Base-by-base conservation (phyloP, 2,113 vertebrate genomes). In the Rhabdomys dilectus region DNA sequence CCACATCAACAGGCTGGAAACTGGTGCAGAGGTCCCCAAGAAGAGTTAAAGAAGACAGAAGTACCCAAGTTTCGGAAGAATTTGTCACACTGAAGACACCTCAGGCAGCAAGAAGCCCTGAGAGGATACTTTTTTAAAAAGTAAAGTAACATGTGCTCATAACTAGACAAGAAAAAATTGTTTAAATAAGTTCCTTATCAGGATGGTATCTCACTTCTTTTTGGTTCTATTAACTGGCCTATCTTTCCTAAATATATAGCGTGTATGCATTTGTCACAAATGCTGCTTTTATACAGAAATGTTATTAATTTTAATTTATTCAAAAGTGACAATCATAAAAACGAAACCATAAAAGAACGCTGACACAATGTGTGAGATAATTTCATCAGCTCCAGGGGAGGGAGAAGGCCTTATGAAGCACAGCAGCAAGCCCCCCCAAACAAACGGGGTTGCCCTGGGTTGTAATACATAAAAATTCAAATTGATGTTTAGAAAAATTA, bases 401-500 rank as follows among this genome's bases (percentile, higher is more conserved):
- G 29, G 70, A 31, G 48, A 89, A 82, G 77, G 39, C 1, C 24
- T 72, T 92, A 80, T 58, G 76, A 82, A 45, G 16, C 26, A 75
- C 76, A 95, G 89, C 31, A 73, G 51, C 29, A 81, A 82, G 70
- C 45, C 2, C 73, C 9, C 13, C 4, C 12, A 29, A 31, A 4
- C 62, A 58, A 87, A 88, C 17, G 39, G 86, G 81, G 72, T 70
- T 66, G 68, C 34, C 42, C 45, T 89, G 85, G 73, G 77, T 75
- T 96, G 93, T 84, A 89, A 24, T 84, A 58, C 48, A 89, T 82
- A 78, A 60, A 94, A 91, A 87, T 82, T 60, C 75, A 91, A 91
- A 95, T 60, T 8, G 16, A 45, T 60, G 39, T 62, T 97, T 89
- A 76, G 66, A 64, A 97, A 95, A 95, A 60, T 94, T 86, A 86